A percentile compares a stretch with the other conserved stretches of the same genome.
Conservation (phyloP, 2,888 invertebrate genomes). For the Itoplectis maculator region DNA sequence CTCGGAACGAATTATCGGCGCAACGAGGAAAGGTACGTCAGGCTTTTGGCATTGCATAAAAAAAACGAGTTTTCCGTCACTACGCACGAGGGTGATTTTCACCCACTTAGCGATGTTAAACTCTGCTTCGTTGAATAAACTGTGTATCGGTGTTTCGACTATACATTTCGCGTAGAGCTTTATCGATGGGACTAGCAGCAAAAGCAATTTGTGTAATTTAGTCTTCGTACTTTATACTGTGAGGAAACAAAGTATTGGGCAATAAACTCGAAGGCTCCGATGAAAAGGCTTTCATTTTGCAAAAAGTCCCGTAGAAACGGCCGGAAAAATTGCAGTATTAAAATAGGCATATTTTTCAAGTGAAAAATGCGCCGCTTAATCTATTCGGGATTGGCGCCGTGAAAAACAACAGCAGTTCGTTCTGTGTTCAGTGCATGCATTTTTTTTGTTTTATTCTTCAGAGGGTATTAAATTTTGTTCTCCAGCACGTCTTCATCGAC, state of each 20-base stretch:
- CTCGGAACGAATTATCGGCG: no score
- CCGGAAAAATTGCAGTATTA: background rate
- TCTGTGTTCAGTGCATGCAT: background rate
- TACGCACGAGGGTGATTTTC: no score
- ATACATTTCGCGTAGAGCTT: no score
- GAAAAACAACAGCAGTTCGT: background rate
- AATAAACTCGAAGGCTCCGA: background rate
- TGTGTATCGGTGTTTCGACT: no score
- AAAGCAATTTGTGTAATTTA: no score
- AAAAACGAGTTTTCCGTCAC: no score
- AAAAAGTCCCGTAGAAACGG: background rate
- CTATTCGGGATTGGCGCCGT: background rate
- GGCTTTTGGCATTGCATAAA: no score
- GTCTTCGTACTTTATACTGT: background rate
- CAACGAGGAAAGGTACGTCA: no score
- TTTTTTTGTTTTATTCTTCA: slow-evolving; percentile 31
- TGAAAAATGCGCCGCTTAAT: background rate
- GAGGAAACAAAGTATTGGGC: background rate
- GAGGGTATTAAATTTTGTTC: slow-evolving; percentile 18
- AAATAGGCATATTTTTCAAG: background rate
- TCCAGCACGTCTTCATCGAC: slow-evolving; percentile 2
- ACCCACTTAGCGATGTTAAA: no score
- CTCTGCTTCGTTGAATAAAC: no score
- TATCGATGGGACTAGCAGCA: no score
- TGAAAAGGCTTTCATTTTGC: background rate